Evolutionary conservation across 2,888 invertebrate genomes (phyloP).

Genomic region (Globia sparganii): DNA sequence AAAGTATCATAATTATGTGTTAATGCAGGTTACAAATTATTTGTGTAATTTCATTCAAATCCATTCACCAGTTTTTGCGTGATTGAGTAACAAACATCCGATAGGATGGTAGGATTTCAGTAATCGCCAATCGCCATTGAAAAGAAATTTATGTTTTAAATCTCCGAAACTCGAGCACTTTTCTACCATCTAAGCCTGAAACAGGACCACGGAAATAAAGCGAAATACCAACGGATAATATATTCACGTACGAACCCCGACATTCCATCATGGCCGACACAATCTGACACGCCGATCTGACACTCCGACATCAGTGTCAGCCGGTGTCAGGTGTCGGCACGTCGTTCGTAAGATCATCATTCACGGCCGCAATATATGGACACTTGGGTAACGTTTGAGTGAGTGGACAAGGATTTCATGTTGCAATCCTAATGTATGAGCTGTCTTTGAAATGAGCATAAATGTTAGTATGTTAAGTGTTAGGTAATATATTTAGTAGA

Average conservation of each 20-base stretch:
- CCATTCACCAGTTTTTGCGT: too few relatives aligned
- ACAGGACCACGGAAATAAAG: slow-evolving; percentile 26
- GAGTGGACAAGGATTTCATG: slow-evolving; percentile 34
- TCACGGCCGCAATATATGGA: slow-evolving; percentile 46
- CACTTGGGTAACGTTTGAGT: slow-evolving; percentile 27
- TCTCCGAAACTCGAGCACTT: not conserved
- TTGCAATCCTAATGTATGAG: slow-evolving; percentile 21
- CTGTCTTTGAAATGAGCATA: not conserved
- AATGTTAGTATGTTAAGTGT: not conserved
- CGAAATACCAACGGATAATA: slow-evolving; percentile 16
- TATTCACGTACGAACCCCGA: slow-evolving; percentile 38
- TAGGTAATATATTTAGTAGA: not conserved
- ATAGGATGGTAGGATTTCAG: too few relatives aligned
- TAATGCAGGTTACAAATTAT: too few relatives aligned
- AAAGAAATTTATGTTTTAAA: not conserved
- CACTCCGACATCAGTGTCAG: slow-evolving; percentile 54
- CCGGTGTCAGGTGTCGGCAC: slow-evolving; percentile 50
- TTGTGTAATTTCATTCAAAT: too few relatives aligned
- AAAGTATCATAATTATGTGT: too few relatives aligned
- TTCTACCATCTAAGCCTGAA: not conserved
- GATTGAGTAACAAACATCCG: too few relatives aligned
- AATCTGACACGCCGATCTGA: slow-evolving; percentile 58
- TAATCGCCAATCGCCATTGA: too few relatives aligned
- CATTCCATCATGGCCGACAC: slow-evolving; percentile 52
- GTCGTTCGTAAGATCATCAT: slow-evolving; percentile 54